A percentile compares a stretch with the other conserved stretches of the same genome.
Conservation (phyloP, 2,113 vertebrate genomes). For the Ceyx melanurus region DNA sequence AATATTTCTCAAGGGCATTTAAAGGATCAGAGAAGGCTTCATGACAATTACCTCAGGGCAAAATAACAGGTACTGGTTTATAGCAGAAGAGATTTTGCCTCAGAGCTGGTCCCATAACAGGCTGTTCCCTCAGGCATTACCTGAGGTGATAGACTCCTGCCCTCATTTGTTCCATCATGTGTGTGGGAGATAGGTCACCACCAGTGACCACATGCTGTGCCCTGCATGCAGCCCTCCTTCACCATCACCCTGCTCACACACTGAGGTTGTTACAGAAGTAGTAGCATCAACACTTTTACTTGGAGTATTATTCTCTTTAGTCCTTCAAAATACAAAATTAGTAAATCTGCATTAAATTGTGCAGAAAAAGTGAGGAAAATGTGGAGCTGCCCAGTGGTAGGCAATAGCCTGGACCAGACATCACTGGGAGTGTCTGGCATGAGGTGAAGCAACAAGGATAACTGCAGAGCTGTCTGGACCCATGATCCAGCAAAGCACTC, state of each 20-base stretch:
- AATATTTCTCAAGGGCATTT: background rate
- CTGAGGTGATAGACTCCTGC: background rate
- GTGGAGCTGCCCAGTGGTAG: background rate
- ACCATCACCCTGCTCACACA: background rate
- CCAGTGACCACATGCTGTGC: background rate
- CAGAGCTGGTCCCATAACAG: background rate
- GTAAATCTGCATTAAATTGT: background rate
- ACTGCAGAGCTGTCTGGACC: background rate
- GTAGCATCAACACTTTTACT: background rate
- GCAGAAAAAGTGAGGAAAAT: background rate
- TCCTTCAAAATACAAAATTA: background rate
- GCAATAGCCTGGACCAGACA: background rate
- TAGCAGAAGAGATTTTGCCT: background rate
- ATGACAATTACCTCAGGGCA: background rate
- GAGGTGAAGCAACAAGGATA: accelerated
- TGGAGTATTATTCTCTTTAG: background rate
- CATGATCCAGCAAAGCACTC: background rate
- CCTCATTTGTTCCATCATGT: background rate
- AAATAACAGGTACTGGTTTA: background rate
- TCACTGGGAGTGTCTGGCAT: background rate
- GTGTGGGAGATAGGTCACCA: background rate
- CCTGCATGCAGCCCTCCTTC: background rate
- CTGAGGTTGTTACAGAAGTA: background rate
- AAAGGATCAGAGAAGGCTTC: background rate
- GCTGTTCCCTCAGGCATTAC: background rate